Percentiles rank a stretch among this genome's conserved stretches.
phyloP scores from a whole-genome alignment of 2,888 invertebrate species.

The Rhingia campestris region DNA sequence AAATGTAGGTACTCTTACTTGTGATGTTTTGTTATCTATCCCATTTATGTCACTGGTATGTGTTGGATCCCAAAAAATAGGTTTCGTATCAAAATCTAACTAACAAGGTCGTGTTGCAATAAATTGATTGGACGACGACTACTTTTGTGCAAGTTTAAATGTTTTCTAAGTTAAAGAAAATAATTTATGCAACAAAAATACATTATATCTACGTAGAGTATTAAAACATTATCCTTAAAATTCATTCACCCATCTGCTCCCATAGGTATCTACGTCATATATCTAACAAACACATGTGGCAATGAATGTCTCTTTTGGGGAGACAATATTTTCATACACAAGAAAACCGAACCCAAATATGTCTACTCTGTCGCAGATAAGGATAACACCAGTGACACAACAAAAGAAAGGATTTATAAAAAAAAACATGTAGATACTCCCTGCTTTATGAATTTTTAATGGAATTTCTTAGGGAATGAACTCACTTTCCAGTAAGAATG shows the following conservation, averaged over 20 bases:
- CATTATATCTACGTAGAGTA: neutral
- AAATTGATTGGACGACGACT: too few species aligned
- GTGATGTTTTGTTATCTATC: too few species aligned
- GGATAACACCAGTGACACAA: slow-evolving; percentile 28
- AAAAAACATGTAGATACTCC: slow-evolving; percentile 1
- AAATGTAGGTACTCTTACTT: too few species aligned
- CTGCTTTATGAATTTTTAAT: slow-evolving; percentile 60
- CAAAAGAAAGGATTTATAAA: slow-evolving; percentile 24
- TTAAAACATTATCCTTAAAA: too few species aligned
- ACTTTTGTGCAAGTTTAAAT: too few species aligned
- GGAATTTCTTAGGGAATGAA: slow-evolving; percentile 33
- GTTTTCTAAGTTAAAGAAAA: too few species aligned
- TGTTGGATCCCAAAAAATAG: too few species aligned
- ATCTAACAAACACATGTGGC: slow-evolving; percentile 11
- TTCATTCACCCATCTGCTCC: neutral
- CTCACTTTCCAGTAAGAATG: neutral
- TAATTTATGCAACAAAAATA: neutral
- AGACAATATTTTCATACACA: slow-evolving; percentile 15
- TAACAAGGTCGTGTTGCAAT: too few species aligned
- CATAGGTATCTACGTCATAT: slow-evolving; percentile 14
- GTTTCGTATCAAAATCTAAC: too few species aligned
- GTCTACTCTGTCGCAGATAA: slow-evolving; percentile 18
- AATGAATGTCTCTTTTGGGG: slow-evolving; percentile 5
- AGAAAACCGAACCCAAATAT: slow-evolving; percentile 13
- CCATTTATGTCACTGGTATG: too few species aligned